Evolutionary conservation across 2,113 vertebrate genomes (phyloP), one percentile per base, ranked within the genome.

Genomic region (Entomyzon cyanotis): DNA sequence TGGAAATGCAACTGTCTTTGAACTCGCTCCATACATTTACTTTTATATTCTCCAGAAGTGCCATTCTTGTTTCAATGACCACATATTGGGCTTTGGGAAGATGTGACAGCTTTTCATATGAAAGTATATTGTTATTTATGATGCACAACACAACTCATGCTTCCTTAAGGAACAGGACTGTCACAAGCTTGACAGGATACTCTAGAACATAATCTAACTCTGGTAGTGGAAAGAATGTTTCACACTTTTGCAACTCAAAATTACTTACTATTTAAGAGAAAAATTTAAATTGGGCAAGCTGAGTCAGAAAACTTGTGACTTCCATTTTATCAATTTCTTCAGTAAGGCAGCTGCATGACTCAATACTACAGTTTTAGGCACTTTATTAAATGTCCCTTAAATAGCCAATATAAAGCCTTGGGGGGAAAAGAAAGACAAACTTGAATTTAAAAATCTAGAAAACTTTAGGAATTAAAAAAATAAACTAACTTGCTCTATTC

Each of bases 271-370:
- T 67, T 78, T 67, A 46, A 52, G 15, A 92, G 18, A 63, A 86
- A 78, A 87, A 52, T 1, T 20, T 28, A 63, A 89, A 67, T 23
- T 33, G 15, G n/a, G 55, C 19, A 77, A 87, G 20, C 47, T 67
- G 49, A 87, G 20, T 91, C 73, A 89, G 69, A 89, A 81, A 94
- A 81, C 42, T 35, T 81, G 35, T 77, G 68, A 93, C 18, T 89
- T 78, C 16, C 20, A 46, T 11, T 67, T 13, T 30, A 78, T 33
- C 42, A 75, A 59, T 78, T 77, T 35, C 41, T 75, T 78, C 73
- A 70, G 35, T 78, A 84, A 84, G 27, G 55, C 76, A 84, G 27
- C 25, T 53, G 55, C 17, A 17, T 14, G 68, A 78, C 52, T 82
- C 37, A 25, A 12, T 28, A 56, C 12, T 73, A 86, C n/a, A 77